These are phyloP conservation scores for Amblyteles armatorius DNA, from an alignment of 2,888 invertebrate species.

Conservation along the genomic window DNA sequence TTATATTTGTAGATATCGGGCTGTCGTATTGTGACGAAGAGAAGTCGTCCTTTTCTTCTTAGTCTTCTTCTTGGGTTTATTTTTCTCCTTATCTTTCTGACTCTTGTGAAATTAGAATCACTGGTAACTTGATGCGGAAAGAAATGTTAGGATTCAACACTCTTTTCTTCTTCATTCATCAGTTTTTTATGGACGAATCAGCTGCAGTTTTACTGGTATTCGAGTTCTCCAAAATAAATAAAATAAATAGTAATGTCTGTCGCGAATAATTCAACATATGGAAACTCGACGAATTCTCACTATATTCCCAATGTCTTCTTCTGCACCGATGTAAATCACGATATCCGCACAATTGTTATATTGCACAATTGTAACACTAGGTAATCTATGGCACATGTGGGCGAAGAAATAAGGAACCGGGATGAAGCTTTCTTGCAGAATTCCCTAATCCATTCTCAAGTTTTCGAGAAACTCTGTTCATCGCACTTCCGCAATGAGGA, in stretches of 20 bases:
- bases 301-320: not conserved
- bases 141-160: not conserved
- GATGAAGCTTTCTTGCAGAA: not conserved
- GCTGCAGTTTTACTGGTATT: not conserved
- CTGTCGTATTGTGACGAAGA: not conserved
- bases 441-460: not conserved
- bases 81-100: not conserved
- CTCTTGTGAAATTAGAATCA: not conserved
- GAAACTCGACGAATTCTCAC: not conserved
- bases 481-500: not conserved
- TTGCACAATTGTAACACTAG: not conserved
- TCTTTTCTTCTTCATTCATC: not conserved
- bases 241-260: too few species aligned
- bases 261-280: not conserved
- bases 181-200: not conserved
- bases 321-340: not conserved
- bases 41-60: not conserved
- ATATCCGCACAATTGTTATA: not conserved
- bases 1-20: too few species aligned
- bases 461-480: not conserved
- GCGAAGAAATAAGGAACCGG: not conserved
- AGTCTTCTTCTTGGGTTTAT: not conserved
- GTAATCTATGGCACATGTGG: not conserved
- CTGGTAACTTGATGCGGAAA: constrained; percentile 2
- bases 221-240: too few species aligned